Evolutionary conservation across 2,113 vertebrate genomes (phyloP), one percentile per base, ranked within the genome.

Genomic region (Labrus mixtus): DNA sequence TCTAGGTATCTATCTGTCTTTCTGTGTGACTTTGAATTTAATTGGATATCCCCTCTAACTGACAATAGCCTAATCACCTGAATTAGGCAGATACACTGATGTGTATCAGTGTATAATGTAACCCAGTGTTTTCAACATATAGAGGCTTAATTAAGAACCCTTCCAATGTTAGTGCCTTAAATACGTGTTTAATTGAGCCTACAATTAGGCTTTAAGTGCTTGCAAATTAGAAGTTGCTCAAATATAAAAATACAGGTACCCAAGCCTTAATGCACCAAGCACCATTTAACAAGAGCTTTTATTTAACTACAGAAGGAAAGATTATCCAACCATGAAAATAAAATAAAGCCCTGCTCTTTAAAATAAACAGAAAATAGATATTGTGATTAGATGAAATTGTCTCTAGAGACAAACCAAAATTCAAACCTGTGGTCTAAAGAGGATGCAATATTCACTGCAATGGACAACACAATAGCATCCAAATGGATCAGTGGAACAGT

Each of bases 81-180:
- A 83, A 84, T 89, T 80, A 85, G 72, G 55, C 62, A 75, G 55
- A 73, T 76, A 73, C 48, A 51, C 48, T 51, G 48, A 81, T 81
- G 58, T 51, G 25, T 36, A 63, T 78, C 29, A 25, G 58, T 62
- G 60, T 50, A 73, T 70, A n/a, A 59, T 46, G 53, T 20, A 71
- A 41, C 63, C 62, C 70, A 37, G 63, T 71, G 37, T 66, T 58
- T 82, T 79, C 53, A 75, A 77, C 78, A 50, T 79, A 78, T 60
- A 80, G 50, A 37, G 55, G 69, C 39, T 69, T 78, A 79, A 90
- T 78, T 81, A 64, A 54, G 29, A 68, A 62, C 56, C 58, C 67
- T 72, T 53, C 37, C 62, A 68, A 80, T 58, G 29, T 17, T n/a
- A 37, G 22, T 8, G 57, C 64, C 59, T 84, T 73, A 81, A 83